Evolutionary conservation across 2,797 vertebrate species (phyloP), one percentile per base, ranked within the genome.

Genomic region (Dendrocincla fuliginosa): DNA sequence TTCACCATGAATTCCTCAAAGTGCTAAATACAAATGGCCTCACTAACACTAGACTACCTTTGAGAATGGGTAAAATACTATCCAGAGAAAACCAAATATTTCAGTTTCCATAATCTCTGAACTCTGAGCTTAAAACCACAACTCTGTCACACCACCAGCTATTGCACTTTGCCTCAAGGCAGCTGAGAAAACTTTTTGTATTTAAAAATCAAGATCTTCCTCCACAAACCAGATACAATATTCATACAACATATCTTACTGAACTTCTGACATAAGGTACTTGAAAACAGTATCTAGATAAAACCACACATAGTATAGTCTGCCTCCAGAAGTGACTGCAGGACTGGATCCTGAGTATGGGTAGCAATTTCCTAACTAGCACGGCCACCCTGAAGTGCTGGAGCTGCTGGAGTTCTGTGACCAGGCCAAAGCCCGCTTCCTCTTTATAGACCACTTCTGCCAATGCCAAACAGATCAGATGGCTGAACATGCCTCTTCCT

Each of bases 1-100:
- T 94, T 89, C 46, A 69, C 53, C 32, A 85, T 68, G 89, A 93
- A 84, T 80, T 89, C 68, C 89, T 85, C 69, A 68, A 91, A 77
- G 22, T 30, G 47, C 73, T 91, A 94, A 65, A 91, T 61, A 87
- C 25, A 92, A 93, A 91, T 27, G 25, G 33, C 65, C 47, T 95
- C 50, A 90, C 91, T 94, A 93, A 86, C 69, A 42, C 47, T 41
- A 84, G 23, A 33, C 41, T 94, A 75, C 46, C 64, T 86, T 73
- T 86, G 49, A 86, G 32, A 95, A 89, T 75, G 16, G 86, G 65
- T 57, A 74, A 91, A 93, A 67, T 55, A 83, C 57, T 44, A 85
- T 57, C 35, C 18, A 32, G 10, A 9, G 37, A 64, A 91, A 89
- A 93, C 52, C 46, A 93, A 93, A 89, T 35, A 94, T 77, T 78